Conservation (phyloP, 2,797 vertebrate genomes). For the Anableps anableps region DNA sequence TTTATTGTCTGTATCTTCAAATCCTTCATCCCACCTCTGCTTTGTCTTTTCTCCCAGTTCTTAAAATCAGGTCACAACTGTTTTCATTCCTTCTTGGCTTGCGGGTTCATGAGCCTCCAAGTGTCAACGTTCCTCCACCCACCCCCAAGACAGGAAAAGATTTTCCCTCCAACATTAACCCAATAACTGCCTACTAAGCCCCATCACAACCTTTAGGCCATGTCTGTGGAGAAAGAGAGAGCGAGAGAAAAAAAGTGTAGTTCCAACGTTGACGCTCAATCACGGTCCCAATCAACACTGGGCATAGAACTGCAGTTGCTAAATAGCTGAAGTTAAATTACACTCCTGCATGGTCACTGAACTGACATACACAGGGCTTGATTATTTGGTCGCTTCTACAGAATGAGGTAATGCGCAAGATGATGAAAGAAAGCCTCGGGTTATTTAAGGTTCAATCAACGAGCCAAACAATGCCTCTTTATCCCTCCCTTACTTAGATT, state of each 20-base stretch:
- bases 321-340: slow-evolving; percentile 34
- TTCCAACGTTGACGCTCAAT: slow-evolving; percentile 12
- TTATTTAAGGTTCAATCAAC: slow-evolving; percentile 58
- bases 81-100: slow-evolving; percentile 79
- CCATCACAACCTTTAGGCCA: slow-evolving; percentile 15
- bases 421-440: slow-evolving; percentile 54
- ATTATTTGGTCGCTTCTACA: slow-evolving; percentile 18
- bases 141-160: slow-evolving; percentile 81
- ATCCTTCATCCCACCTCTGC: slow-evolving; percentile 11
- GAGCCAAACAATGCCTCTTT: slow-evolving; percentile 57
- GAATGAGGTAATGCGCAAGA: slow-evolving; percentile 60
- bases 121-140: slow-evolving; percentile 74
- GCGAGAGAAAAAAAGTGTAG: slow-evolving; percentile 12
- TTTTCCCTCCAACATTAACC: slow-evolving; percentile 77
- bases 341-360: slow-evolving; percentile 21
- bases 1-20: slow-evolving; percentile 46
- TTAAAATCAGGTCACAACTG: slow-evolving; percentile 79
- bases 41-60: slow-evolving; percentile 41
- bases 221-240: slow-evolving; percentile 3
- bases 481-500: slow-evolving; percentile 33
- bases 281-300: slow-evolving; percentile 14
- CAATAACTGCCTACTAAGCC: slow-evolving; percentile 67
- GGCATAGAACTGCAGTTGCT: slow-evolving; percentile 33
- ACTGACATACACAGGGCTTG: slow-evolving; percentile 27
- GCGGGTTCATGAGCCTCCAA: slow-evolving; percentile 74